Evolutionary conservation across 92 coral and sea anemone species (phyloP).

Genomic region (Parazoanthus atlanticus): DNA sequence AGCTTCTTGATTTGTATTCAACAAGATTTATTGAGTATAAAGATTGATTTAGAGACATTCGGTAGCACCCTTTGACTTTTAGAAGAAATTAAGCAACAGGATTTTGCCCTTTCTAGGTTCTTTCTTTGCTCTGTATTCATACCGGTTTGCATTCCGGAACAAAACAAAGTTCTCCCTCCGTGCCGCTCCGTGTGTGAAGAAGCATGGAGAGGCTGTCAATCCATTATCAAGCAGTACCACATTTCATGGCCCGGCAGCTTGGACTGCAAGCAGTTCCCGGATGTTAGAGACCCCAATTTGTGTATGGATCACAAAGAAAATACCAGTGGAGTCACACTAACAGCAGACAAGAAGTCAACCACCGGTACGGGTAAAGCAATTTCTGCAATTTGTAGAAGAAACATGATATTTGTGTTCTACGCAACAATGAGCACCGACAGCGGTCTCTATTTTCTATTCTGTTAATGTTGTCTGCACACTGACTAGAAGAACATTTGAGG

Average conservation of each 20-base stretch:
- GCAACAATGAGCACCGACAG: background rate
- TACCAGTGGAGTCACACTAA: background rate
- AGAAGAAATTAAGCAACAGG: background rate
- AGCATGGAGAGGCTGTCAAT: constrained; percentile 14
- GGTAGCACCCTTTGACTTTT: background rate
- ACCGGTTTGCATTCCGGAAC: background rate
- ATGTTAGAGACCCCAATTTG: background rate
- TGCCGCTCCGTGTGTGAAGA: constrained; percentile 35
- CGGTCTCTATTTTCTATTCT: no score
- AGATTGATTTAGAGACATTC: no score
- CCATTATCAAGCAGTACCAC: constrained; percentile 2
- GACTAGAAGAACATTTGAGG: no score
- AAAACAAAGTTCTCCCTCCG: constrained; percentile 7
- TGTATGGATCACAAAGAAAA: background rate
- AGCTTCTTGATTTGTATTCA: no score
- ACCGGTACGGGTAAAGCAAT: background rate
- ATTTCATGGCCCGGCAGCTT: constrained; percentile 2
- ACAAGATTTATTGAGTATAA: background rate
- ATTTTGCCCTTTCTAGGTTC: background rate
- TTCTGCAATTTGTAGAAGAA: background rate
- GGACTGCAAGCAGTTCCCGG: constrained; percentile 25
- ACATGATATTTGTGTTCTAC: background rate
- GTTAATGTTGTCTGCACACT: no score
- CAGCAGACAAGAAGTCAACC: background rate
- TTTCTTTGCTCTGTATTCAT: constrained; percentile 24